Percentiles rank a stretch among this genome's conserved stretches.
These are phyloP conservation scores for Neogale vison DNA, from an alignment of 2,113 vertebrate genomes.

Conservation along the genomic window DNA sequence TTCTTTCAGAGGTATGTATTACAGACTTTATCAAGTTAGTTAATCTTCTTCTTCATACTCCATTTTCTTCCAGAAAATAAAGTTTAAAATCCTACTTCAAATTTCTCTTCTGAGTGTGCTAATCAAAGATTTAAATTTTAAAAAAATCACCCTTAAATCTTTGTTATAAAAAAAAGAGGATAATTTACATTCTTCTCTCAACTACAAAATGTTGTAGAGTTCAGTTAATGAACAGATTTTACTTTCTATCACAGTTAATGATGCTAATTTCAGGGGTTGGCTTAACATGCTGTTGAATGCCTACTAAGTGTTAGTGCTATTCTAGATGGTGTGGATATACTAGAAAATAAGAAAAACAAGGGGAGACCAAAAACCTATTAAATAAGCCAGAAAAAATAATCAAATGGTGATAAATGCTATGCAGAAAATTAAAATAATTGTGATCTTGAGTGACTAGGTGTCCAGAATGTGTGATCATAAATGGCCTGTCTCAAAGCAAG, in stretches of 20 bases:
- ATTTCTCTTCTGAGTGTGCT: not conserved
- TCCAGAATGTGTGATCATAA: not conserved
- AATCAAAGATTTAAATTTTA: not conserved
- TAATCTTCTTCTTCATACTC: not conserved
- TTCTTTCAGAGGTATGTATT: not conserved
- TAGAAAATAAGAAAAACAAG: not conserved
- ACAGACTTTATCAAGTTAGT: not conserved
- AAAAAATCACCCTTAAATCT: not conserved
- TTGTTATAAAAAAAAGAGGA: not conserved
- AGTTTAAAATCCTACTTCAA: conserved; percentile 22
- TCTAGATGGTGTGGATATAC: not conserved
- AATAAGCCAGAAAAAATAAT: not conserved
- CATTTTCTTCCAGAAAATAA: not conserved
- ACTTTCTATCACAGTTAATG: conserved; percentile 25
- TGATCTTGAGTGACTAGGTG: not conserved
- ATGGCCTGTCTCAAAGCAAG: not conserved
- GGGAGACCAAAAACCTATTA: not conserved
- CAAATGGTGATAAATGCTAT: not conserved
- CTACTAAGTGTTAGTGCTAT: not conserved
- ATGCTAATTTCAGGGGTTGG: not conserved
- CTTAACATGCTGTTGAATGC: not conserved
- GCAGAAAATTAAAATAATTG: not conserved
- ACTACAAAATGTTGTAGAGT: not conserved
- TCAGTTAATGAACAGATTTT: conserved; percentile 10
- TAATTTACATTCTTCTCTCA: not conserved